phyloP scores from a whole-genome alignment of 2,797 vertebrate genomes.

The Mallotus villosus region DNA sequence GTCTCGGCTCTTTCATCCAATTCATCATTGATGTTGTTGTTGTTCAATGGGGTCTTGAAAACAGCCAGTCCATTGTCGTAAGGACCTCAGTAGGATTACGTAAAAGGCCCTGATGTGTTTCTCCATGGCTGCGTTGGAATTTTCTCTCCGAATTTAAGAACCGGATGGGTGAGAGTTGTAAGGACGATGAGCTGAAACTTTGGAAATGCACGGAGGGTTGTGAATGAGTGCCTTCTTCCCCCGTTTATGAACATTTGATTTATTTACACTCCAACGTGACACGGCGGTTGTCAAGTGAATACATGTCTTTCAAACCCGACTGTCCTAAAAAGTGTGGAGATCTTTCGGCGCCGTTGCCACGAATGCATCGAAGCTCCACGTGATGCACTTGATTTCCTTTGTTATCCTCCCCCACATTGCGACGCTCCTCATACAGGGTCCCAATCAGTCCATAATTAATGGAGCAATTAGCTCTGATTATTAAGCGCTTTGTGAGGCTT shows the following conservation, averaged over 20 bases:
- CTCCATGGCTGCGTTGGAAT: background rate
- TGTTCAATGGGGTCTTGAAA: background rate
- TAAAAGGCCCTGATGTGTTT: background rate
- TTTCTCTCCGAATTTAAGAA: background rate
- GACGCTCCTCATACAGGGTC: slow-evolving; percentile 37
- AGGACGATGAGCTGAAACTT: background rate
- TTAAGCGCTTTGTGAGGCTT: slow-evolving; percentile 57
- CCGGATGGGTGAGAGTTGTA: background rate
- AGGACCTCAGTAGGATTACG: background rate
- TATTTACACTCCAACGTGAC: slow-evolving; percentile 18
- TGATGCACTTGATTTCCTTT: slow-evolving; percentile 11
- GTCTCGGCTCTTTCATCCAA: background rate
- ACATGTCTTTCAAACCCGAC: slow-evolving; percentile 7
- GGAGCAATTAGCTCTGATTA: slow-evolving; percentile 66
- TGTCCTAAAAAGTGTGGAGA: slow-evolving; percentile 13
- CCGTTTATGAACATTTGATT: slow-evolving; percentile 22
- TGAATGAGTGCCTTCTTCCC: slow-evolving; percentile 15
- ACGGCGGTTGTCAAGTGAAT: slow-evolving; percentile 46
- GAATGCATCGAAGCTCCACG: slow-evolving; percentile 9
- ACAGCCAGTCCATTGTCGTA: background rate
- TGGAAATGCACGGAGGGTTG: background rate
- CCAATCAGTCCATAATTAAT: slow-evolving; percentile 65
- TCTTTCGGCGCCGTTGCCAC: slow-evolving; percentile 9
- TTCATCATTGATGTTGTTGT: background rate
- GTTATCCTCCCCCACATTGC: slow-evolving; percentile 19